phyloP scores from a whole-genome alignment of 2,797 vertebrate genomes.

The Discoglossus pictus region DNA sequence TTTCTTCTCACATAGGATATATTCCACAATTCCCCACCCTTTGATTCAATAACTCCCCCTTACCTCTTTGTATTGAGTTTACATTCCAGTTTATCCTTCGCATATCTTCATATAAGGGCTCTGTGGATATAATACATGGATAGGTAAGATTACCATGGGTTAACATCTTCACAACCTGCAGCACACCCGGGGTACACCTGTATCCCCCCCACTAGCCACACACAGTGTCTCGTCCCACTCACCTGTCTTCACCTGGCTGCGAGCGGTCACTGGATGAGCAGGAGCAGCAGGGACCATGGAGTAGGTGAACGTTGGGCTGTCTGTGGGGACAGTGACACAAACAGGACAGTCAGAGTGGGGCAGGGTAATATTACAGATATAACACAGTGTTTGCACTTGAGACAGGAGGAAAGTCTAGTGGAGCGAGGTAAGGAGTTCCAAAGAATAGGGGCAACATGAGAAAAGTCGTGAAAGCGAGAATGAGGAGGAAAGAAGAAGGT shows the following conservation, averaged over 20 bases:
- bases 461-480: too few species aligned
- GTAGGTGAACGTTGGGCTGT: slow-evolving; percentile 79
- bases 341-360: not conserved
- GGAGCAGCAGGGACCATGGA: not conserved
- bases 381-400: too few species aligned
- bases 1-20: too few species aligned
- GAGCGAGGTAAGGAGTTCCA: too few species aligned
- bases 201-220: too few species aligned
- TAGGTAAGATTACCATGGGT: not conserved
- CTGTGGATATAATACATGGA: slow-evolving; percentile 58
- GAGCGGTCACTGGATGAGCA: slow-evolving; percentile 55
- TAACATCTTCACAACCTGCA: not conserved
- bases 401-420: too few species aligned
- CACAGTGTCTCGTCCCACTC: slow-evolving; percentile 40
- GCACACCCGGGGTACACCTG: too few species aligned
- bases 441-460: too few species aligned
- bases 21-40: too few species aligned
- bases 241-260: slow-evolving; percentile 82
- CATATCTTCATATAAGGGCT: slow-evolving; percentile 78
- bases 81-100: slow-evolving; percentile 78
- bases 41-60: too few species aligned
- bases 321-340: slow-evolving; percentile 50
- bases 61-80: slow-evolving; percentile 73
- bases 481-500: too few species aligned
- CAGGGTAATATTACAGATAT: not conserved